A percentile compares a stretch with the other conserved stretches of the same genome.
phyloP scores from a whole-genome alignment of 2,797 vertebrate species.

The Sebastes steindachneri region DNA sequence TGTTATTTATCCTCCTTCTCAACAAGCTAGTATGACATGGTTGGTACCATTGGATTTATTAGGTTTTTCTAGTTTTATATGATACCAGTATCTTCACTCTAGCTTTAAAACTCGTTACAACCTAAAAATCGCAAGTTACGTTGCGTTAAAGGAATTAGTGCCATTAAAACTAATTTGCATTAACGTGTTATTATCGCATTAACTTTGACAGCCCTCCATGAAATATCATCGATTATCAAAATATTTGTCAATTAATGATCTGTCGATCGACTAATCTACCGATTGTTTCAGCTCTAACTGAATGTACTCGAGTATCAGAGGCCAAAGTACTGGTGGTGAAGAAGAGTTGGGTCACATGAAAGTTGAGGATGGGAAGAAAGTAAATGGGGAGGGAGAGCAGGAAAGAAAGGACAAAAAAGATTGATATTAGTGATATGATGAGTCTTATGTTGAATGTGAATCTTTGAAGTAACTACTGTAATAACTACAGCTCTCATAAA shows the following conservation, averaged over 20 bases:
- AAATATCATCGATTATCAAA: background rate
- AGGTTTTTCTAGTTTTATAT: too few relatives aligned
- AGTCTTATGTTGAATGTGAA: background rate
- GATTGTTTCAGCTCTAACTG: background rate
- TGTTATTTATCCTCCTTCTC: too few relatives aligned
- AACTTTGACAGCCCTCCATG: too few relatives aligned
- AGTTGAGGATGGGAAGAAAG: background rate
- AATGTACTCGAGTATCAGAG: background rate
- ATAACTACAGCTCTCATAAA: background rate
- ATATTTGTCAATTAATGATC: background rate
- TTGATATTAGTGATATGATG: background rate
- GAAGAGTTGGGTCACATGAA: background rate
- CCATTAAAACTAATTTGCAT: too few relatives aligned
- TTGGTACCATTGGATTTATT: too few relatives aligned
- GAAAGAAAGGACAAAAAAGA: background rate
- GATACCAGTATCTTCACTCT: too few relatives aligned
- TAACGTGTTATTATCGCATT: too few relatives aligned
- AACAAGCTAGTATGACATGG: too few relatives aligned
- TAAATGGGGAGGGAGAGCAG: background rate
- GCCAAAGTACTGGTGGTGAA: background rate
- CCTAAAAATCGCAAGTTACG: too few relatives aligned
- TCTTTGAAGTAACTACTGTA: background rate
- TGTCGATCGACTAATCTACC: too few relatives aligned
- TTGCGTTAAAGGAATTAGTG: too few relatives aligned
- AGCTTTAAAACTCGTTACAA: too few relatives aligned